Evolutionary conservation across 2,888 invertebrate genomes (phyloP), one percentile per base, ranked within the genome.

Genomic region (Adineta ricciae): DNA sequence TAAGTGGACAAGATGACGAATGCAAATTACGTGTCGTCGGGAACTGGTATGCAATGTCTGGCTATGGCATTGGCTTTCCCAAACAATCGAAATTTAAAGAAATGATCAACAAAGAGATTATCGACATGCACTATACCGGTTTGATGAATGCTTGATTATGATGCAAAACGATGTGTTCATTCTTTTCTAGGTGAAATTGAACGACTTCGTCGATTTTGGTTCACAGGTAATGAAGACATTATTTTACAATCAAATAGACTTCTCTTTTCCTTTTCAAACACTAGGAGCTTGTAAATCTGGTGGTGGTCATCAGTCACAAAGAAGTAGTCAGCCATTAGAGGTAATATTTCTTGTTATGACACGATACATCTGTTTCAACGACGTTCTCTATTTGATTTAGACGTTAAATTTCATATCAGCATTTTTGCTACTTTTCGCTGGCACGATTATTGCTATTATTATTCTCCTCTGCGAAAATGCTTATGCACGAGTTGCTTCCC

Each of bases 1-100:
- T 96, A 89, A 97, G 96, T 41, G 95, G 96, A 32, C 93, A 94
- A 92, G 98, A 98, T 89, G 96, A 97, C 90, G 96, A 96, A 90
- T 99, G 98, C 90, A 90, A 90, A 46, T 88, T 99, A 84, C 92
- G 97, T 88, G 97, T 97, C 24, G 97, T 98, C 56, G 98, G 98
- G 49, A 94, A 95, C 85, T 98, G 98, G 97, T 97, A 97, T 90
- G 96, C 97, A 84, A 97, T 97, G 96, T 97, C 98, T 2, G 94
- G 94, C 36, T 99, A 99, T 89, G 98, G 97, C 78, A 92, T 99
- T 85, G 98, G 96, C n/a, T 96, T 99, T 89, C 95, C 96, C 11
- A 93, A 96, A 88, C 96, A 96, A 90, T 97, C 97, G 9, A 88
- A 90, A 54, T 89, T 89, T 87, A 88, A 88, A 46, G 87, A 88